Base-by-base conservation (phyloP, 2,888 invertebrate species). In the Pharmacophagus antenor region DNA sequence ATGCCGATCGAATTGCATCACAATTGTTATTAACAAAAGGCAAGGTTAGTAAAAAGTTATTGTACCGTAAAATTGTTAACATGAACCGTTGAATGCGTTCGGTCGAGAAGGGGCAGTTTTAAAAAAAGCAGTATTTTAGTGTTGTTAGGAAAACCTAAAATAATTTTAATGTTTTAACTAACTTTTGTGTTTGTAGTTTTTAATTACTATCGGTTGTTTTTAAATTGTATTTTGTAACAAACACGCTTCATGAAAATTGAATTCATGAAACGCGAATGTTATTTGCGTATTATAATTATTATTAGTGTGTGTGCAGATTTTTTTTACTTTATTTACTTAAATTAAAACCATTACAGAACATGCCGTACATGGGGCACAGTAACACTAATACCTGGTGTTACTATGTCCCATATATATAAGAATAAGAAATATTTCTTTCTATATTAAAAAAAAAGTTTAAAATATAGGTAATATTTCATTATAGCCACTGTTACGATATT, bases 61-160 rank as follows among this genome's bases (percentile, higher is more conserved):
- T 67, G 72, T 73, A 63, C 67, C 69, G 67, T 70, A 63, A 71
- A 72, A 71, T 71, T 67, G 65, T 69, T 62, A 64, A 63, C 65
- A 56, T 49, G 20, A 42, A 56, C 50, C 25, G 50, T 47, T 41
- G 22, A 1, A 51, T 8, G 10, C 22, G 60, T 66, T 65, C n/a
- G 37, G n/a, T 2, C 15, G 4, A n/a, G 37, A 37, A 37, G 37
- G 37, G 15, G 6, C 37, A n/a, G 15, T 37, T 10, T 31, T 10
- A 4, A n/a, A n/a, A 37, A 37, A 37, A 37, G n/a, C 5, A n/a
- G 37, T 37, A 5, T 37, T n/a, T 37, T 37, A 31, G 1, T 4
- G 15, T 2, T n/a, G 5, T 15, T 37, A n/a, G 6, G 1, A 37
- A 5, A 4, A 4, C n/a, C 37, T 37, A 37, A 37, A n/a, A n/a